These are phyloP conservation scores for Lamellibrachia columna DNA, from an alignment of 2,888 invertebrate species.

Conservation along the genomic window DNA sequence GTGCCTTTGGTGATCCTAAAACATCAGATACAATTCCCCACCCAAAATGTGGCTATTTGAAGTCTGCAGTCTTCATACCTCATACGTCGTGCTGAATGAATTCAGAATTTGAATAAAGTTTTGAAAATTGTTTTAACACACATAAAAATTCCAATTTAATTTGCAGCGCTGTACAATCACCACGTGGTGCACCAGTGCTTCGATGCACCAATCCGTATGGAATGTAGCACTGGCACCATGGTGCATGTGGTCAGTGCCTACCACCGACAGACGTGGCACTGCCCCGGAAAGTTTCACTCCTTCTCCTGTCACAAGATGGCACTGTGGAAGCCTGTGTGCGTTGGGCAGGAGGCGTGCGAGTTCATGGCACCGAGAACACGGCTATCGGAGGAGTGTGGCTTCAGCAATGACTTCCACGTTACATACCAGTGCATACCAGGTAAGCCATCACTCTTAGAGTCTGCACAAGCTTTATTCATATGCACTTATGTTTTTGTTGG, in stretches of 20 bases:
- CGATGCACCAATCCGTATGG: conserved; percentile 30
- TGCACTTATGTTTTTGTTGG: too few species aligned
- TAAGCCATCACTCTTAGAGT: conserved; percentile 19
- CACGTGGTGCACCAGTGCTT: conserved; percentile 33
- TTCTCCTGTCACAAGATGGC: conserved; percentile 28
- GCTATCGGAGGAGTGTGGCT: conserved; percentile 32
- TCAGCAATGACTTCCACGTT: conserved; percentile 33
- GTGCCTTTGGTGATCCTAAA: too few species aligned
- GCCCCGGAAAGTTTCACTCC: conserved; percentile 30
- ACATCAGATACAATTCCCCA: too few species aligned
- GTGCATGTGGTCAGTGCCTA: conserved; percentile 28
- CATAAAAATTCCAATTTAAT: background rate
- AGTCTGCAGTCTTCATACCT: too few species aligned
- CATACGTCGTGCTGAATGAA: too few species aligned
- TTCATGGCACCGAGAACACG: conserved; percentile 27
- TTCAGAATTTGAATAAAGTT: background rate
- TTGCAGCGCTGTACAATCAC: conserved; percentile 22
- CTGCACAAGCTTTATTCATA: too few species aligned
- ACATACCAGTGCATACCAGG: conserved; percentile 35
- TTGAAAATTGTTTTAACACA: background rate
- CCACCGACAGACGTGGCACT: conserved; percentile 30
- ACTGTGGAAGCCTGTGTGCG: conserved; percentile 31
- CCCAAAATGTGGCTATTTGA: too few species aligned
- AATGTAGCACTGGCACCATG: conserved; percentile 31
- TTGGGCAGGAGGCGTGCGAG: conserved; percentile 28